Percentiles rank a stretch among this genome's conserved stretches.
These are phyloP conservation scores for Linyphia triangularis DNA, from an alignment of 2,888 invertebrate genomes.

Conservation along the genomic window DNA sequence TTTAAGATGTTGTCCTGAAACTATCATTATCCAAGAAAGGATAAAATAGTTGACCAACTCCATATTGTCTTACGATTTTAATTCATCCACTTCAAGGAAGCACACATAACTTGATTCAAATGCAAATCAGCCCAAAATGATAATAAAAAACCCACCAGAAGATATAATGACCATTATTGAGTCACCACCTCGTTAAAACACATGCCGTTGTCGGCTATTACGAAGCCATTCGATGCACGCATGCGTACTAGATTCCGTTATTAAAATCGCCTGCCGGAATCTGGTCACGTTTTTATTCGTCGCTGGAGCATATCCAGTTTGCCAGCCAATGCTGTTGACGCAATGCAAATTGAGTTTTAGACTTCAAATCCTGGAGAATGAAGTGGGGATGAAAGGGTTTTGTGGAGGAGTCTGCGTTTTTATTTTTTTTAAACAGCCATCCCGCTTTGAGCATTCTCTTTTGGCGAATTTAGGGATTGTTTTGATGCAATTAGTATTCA, in stretches of 20 bases:
- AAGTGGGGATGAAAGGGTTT: constrained; percentile 16
- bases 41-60: too few species aligned
- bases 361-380: constrained; percentile 14
- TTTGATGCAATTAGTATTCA: constrained; percentile 56
- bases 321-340: constrained; percentile 40
- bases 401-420: not conserved
- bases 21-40: too few species aligned
- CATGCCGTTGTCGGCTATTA: constrained; percentile 20
- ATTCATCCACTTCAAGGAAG: not conserved
- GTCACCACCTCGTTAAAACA: constrained; percentile 40
- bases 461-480: constrained; percentile 53
- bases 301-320: constrained; percentile 28
- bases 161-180: not conserved
- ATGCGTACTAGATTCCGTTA: constrained; percentile 26
- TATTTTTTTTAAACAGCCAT: not conserved
- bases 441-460: constrained; percentile 19
- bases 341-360: constrained; percentile 56
- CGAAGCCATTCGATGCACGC: not conserved
- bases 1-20: too few species aligned
- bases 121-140: not conserved
- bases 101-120: not conserved
- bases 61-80: too few species aligned
- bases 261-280: constrained; percentile 42
- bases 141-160: not conserved
- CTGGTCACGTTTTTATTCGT: constrained; percentile 49